A percentile compares a stretch with the other conserved stretches of the same genome.
These are phyloP conservation scores for Grammomys dolichurus DNA, from an alignment of 2,113 vertebrate species.

Conservation along the genomic window DNA sequence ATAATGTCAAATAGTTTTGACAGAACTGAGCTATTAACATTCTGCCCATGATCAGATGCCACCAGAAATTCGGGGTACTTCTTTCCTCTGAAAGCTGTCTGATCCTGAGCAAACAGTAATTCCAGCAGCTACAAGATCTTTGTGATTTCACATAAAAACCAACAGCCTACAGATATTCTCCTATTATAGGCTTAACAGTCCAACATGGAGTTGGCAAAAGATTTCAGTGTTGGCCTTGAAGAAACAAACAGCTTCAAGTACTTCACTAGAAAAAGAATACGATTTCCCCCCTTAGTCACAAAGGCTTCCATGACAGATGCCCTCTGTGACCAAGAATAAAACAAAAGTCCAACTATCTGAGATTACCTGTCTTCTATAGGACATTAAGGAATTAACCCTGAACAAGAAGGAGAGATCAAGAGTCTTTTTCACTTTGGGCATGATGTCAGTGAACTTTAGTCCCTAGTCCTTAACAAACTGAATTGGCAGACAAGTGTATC, in stretches of 20 bases:
- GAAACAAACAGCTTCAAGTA: background rate
- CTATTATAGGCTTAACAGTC: background rate
- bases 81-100: conserved; percentile 8
- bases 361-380: background rate
- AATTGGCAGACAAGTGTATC: background rate
- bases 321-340: conserved; percentile 26
- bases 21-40: background rate
- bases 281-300: background rate
- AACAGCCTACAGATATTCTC: background rate
- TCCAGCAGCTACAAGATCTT: conserved; percentile 23
- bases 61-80: background rate
- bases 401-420: background rate
- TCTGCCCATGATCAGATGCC: background rate
- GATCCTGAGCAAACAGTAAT: background rate
- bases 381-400: background rate
- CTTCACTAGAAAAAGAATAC: background rate
- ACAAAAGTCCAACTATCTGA: background rate
- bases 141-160: conserved; percentile 9
- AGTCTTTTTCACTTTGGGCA: conserved; percentile 34
- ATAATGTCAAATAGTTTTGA: conserved; percentile 27
- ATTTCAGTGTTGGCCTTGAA: background rate
- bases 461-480: conserved; percentile 5
- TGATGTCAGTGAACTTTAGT: conserved; percentile 19
- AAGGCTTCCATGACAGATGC: background rate
- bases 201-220: background rate